These are phyloP conservation scores for Cheilosia urbana DNA, from an alignment of 2,888 invertebrate species.

Conservation along the genomic window DNA sequence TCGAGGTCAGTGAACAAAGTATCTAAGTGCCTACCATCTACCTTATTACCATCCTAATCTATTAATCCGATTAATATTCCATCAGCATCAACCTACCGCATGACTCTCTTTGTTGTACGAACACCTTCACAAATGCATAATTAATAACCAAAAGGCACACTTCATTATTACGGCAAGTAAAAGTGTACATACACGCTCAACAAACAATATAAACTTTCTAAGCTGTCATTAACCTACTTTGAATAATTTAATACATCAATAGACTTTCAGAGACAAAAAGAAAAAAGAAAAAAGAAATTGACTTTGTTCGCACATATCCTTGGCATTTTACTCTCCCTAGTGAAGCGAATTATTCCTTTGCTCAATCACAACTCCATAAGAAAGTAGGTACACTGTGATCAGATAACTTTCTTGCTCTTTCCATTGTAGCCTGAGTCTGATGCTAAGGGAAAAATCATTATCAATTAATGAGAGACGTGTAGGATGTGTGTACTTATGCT, in stretches of 20 bases:
- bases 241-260: slow-evolving; percentile 66
- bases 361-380: slow-evolving; percentile 11
- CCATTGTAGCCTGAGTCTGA: background rate
- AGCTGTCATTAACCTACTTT: slow-evolving; percentile 64
- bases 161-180: slow-evolving; percentile 21
- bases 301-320: slow-evolving; percentile 3
- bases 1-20: slow-evolving; percentile 14
- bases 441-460: slow-evolving; percentile 41
- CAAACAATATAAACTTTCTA: slow-evolving; percentile 37
- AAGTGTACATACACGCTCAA: slow-evolving; percentile 2
- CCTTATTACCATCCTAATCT: slow-evolving; percentile 56
- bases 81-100: slow-evolving; percentile 4
- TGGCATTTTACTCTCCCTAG: background rate
- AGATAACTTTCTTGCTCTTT: slow-evolving; percentile 18
- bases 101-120: slow-evolving; percentile 25
- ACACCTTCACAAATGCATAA: slow-evolving; percentile 44
- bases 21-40: slow-evolving; percentile 24
- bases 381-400: slow-evolving; percentile 41
- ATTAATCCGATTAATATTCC: slow-evolving; percentile 61
- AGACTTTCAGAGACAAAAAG: background rate
- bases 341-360: slow-evolving; percentile 21
- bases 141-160: slow-evolving; percentile 54
- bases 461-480: slow-evolving; percentile 39
- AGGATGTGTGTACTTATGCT: slow-evolving; percentile 8
- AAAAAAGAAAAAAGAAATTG: background rate